Conservation (phyloP, 2,797 vertebrate genomes). For the Hypotaenidia okinawae region DNA sequence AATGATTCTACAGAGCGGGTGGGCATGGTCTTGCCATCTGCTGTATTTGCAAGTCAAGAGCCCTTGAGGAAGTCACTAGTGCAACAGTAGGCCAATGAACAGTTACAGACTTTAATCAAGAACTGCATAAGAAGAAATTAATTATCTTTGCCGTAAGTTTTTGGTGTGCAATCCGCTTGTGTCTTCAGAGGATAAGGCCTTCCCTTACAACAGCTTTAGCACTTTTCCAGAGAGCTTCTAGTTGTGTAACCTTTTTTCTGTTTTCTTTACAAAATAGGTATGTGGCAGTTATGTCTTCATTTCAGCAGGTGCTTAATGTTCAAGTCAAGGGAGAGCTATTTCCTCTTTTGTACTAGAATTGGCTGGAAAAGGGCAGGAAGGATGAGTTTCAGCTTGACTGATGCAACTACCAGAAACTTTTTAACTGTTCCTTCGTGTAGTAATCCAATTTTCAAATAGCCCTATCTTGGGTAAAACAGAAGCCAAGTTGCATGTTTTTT, state of each 20-base stretch:
- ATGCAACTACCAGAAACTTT: neutral
- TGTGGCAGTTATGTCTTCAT: neutral
- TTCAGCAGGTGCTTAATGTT: neutral
- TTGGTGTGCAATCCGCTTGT: neutral
- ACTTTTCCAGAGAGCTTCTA: neutral
- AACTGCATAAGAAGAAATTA: neutral
- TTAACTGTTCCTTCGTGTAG: neutral
- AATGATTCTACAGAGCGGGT: neutral
- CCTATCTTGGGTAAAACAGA: neutral
- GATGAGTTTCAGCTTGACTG: neutral
- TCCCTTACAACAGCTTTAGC: neutral
- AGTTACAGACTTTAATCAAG: conserved; percentile 24
- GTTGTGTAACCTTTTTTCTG: conserved; percentile 5
- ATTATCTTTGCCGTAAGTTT: neutral
- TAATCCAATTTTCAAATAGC: neutral
- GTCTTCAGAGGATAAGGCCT: neutral
- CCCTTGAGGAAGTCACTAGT: conserved; percentile 29
- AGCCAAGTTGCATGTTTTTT: neutral
- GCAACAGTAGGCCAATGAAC: neutral
- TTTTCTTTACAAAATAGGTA: neutral
- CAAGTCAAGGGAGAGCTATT: neutral
- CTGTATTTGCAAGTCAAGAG: conserved; percentile 33
- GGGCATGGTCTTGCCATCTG: conserved; percentile 40
- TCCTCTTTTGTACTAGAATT: neutral
- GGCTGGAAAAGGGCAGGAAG: neutral